Evolutionary conservation across 2,113 vertebrate genomes (phyloP), one percentile per base, ranked within the genome.

Genomic region (Pontoporia blainvillei): DNA sequence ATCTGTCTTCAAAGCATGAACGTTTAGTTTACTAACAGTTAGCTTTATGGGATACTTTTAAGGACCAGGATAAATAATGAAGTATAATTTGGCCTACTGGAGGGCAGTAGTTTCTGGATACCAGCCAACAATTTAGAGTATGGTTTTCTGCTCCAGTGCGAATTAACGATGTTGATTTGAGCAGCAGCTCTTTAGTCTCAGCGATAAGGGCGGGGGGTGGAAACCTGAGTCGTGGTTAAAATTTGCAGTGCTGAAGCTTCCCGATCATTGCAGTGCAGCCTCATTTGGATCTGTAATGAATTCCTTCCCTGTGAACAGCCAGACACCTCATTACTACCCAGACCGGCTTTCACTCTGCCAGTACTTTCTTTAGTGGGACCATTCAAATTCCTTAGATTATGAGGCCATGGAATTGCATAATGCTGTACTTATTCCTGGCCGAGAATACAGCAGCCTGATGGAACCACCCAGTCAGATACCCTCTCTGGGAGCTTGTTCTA

Each of bases 371-470:
- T 39, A 81, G 86, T 36, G 93, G 86, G 57, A 66, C 81, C 23
- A 78, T 90, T 97, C 78, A 87, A 88, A 95, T 97, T 97, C 96
- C 96, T 97, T 90, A 96, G 96, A 95, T 97, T 96, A 93, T 34
- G 86, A 97, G 82, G 73, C 69, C 18, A 13, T 0, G 9, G 69
- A 20, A 57, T 95, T 94, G 78, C 86, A 54, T 81, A 94, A 90
- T 2, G 27, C 73, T 36, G 8, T 23, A 36, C 64, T 94, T 93
- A 83, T 75, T 95, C 69, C 79, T 90, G 94, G 96, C 91, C 76
- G 73, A 54, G 87, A 69, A 61, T 10, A 85, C 54, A 75, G 15
- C n/a, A 64, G 64, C 54, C 4, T 76, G 73, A 62, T 49, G 54
- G 44, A 96, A 91, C 59, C 7, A 20, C 91, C 61, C 6, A 0